Percentiles rank a stretch among this genome's conserved stretches.
phyloP scores from a whole-genome alignment of 1,140 invertebrate species.

The Linepithema humile region DNA sequence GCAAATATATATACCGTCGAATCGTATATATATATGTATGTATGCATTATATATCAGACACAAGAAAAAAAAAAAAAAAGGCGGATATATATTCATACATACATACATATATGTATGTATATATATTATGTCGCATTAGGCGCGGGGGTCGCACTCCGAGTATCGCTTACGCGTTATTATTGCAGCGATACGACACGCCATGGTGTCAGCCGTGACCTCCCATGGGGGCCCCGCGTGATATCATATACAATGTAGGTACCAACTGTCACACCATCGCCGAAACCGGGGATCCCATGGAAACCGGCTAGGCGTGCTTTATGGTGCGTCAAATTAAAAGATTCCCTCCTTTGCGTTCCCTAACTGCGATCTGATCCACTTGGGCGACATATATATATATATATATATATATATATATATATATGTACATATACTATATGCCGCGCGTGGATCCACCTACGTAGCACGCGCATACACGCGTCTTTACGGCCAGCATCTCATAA shows the following conservation, averaged over 20 bases:
- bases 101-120: too few species aligned
- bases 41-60: constrained; percentile 10
- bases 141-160: constrained; percentile 70
- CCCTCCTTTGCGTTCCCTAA: constrained; percentile 80
- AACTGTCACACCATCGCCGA: constrained; percentile 78
- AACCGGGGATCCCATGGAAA: constrained; percentile 73
- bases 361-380: constrained; percentile 78
- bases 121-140: constrained; percentile 79
- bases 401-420: background rate
- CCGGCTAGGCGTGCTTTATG: constrained; percentile 84
- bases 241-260: constrained; percentile 80
- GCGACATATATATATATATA: constrained; percentile 2
- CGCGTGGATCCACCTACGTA: constrained; percentile 21
- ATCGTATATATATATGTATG: background rate
- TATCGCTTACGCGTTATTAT: constrained; percentile 85
- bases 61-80: constrained; percentile 8
- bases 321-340: constrained; percentile 85
- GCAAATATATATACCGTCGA: background rate
- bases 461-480: constrained; percentile 19
- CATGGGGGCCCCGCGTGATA: constrained; percentile 76
- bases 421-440: background rate
- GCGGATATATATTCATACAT: constrained; percentile 67
- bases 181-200: constrained; percentile 83
- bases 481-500: constrained; percentile 33
- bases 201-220: constrained; percentile 82